Evolutionary conservation across 2,797 vertebrate species (phyloP).

Genomic region (Valencia hispanica): DNA sequence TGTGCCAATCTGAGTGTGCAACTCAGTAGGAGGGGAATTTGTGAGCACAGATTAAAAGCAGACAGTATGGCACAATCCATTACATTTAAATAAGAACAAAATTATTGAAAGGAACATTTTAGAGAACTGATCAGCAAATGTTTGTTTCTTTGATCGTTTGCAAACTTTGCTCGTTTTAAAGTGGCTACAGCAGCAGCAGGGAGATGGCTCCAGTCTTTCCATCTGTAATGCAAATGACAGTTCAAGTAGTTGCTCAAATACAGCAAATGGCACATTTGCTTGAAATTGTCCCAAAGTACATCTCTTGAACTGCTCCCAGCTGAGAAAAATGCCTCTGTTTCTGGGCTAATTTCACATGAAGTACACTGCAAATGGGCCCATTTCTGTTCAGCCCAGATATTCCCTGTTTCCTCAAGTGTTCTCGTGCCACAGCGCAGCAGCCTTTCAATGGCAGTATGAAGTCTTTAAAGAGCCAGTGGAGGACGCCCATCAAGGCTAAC

Average conservation of each 20-base stretch:
- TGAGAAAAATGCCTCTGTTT: conserved; percentile 43
- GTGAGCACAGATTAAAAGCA: conserved; percentile 40
- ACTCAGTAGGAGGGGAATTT: conserved; percentile 44
- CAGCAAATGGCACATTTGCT: conserved; percentile 43
- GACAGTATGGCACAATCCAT: conserved; percentile 32
- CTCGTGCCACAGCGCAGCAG: conserved; percentile 26
- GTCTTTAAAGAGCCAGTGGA: conserved; percentile 43
- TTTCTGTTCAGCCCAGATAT: conserved; percentile 49
- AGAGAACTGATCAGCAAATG: conserved; percentile 61
- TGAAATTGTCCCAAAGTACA: conserved; percentile 45
- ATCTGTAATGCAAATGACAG: conserved; percentile 57
- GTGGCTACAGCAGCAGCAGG: conserved; percentile 55
- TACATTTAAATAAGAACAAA: conserved; percentile 58
- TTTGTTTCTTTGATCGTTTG: conserved; percentile 52
- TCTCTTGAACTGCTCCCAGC: conserved; percentile 50
- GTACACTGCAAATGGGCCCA: conserved; percentile 36
- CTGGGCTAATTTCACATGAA: conserved; percentile 66
- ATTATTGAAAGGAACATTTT: conserved; percentile 69
- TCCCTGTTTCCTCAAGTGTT: conserved; percentile 45
- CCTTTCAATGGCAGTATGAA: conserved; percentile 15
- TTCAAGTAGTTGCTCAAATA: conserved; percentile 63
- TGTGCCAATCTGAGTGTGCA: conserved; percentile 40
- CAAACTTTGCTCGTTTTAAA: conserved; percentile 57
- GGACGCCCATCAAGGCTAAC: conserved; percentile 48
- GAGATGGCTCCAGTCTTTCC: conserved; percentile 53